These are phyloP conservation scores for Drosophila arizonae DNA, from an alignment of 1,140 invertebrate species.

Conservation along the genomic window DNA sequence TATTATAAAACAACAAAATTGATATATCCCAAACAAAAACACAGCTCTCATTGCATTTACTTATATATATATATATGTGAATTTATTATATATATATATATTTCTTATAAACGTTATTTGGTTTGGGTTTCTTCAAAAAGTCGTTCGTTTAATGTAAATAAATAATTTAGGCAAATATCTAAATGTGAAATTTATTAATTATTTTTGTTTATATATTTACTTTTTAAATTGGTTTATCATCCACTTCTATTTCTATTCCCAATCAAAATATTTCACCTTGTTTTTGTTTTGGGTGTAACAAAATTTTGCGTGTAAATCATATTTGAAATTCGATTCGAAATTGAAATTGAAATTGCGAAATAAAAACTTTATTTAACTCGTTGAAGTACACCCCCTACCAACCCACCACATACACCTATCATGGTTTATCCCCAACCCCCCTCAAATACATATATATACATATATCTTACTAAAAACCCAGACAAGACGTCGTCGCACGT, in stretches of 20 bases:
- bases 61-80: slow-evolving; percentile 41
- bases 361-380: slow-evolving; percentile 19
- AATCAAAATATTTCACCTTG: slow-evolving; percentile 16
- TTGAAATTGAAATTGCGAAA: slow-evolving; percentile 19
- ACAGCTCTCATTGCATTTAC: slow-evolving; percentile 57
- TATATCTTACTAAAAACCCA: slow-evolving; percentile 29
- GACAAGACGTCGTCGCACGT: slow-evolving; percentile 11
- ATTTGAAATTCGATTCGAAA: slow-evolving; percentile 29
- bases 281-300: slow-evolving; percentile 75
- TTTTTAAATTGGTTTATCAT: background rate
- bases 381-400: slow-evolving; percentile 10
- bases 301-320: slow-evolving; percentile 63
- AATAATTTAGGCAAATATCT: slow-evolving; percentile 42
- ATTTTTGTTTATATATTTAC: slow-evolving; percentile 2
- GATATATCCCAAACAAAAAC: slow-evolving; percentile 26
- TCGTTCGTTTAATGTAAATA: slow-evolving; percentile 64
- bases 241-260: background rate
- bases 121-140: slow-evolving; percentile 63
- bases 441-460: slow-evolving; percentile 21
- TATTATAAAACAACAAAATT: slow-evolving; percentile 13
- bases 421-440: slow-evolving; percentile 18
- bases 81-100: slow-evolving; percentile 27
- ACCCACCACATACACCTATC: slow-evolving; percentile 13
- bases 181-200: slow-evolving; percentile 4
- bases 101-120: slow-evolving; percentile 64